Evolutionary conservation across 2,113 vertebrate species (phyloP).

Genomic region (Heterotilapia buettikoferi): DNA sequence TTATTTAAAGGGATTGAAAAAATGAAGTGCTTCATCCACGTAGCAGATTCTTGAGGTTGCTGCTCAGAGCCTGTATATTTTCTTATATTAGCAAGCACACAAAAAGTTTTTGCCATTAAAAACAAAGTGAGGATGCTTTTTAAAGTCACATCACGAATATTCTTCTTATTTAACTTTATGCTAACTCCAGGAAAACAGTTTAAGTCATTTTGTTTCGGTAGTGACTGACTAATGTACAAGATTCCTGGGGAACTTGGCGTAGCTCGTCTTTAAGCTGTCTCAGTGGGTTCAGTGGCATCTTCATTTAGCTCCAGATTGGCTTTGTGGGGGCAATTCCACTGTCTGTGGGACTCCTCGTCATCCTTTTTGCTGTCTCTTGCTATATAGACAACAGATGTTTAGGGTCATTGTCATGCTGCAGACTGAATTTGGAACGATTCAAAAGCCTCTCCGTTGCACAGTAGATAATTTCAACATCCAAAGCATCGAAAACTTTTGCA

Average conservation of each 20-base stretch:
- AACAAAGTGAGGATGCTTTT: not conserved
- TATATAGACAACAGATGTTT: not conserved
- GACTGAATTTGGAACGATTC: not conserved
- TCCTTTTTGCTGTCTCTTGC: not conserved
- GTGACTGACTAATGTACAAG: not conserved
- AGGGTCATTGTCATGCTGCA: not conserved
- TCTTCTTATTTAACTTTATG: not conserved
- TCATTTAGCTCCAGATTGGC: not conserved
- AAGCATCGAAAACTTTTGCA: not conserved
- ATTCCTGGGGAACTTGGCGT: not conserved
- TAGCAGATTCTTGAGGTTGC: not conserved
- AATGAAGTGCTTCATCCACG: not conserved
- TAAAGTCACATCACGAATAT: not conserved
- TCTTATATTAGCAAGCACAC: not conserved
- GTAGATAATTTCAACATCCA: not conserved
- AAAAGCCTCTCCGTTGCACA: not conserved
- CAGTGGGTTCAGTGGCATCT: not conserved
- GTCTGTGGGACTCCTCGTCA: not conserved
- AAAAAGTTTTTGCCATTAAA: not conserved
- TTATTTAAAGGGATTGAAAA: not conserved
- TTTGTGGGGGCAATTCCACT: not conserved
- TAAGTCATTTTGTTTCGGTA: not conserved
- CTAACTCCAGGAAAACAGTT: not conserved
- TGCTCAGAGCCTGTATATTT: not conserved
- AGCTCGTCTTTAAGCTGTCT: not conserved